These are phyloP conservation scores for Herpetotheres cachinnans DNA, from an alignment of 2,113 vertebrate species.

Conservation along the genomic window DNA sequence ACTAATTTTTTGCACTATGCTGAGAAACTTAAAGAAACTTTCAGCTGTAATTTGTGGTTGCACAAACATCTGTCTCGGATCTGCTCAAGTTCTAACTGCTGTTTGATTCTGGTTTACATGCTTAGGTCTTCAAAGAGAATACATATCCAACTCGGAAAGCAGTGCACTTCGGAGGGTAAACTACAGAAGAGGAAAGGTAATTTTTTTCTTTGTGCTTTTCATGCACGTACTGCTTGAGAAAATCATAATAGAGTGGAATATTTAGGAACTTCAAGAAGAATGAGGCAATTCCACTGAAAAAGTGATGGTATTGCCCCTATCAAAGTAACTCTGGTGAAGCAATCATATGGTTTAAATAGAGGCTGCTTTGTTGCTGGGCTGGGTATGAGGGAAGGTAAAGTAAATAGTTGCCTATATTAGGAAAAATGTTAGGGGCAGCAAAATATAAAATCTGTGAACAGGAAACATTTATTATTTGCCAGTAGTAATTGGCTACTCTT, in stretches of 20 bases:
- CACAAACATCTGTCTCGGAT: neutral
- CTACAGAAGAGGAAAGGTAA: constrained; percentile 83
- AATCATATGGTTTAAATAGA: neutral
- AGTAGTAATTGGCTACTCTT: constrained; percentile 19
- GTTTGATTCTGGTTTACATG: neutral
- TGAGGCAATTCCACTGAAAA: neutral
- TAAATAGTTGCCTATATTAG: constrained; percentile 25
- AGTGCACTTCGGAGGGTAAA: constrained; percentile 57
- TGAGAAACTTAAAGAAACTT: neutral
- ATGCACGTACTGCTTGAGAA: neutral
- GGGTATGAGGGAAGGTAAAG: neutral
- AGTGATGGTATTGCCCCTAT: neutral
- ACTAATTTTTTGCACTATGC: neutral
- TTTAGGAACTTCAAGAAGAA: neutral
- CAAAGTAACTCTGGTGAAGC: neutral
- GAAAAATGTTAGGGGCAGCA: neutral
- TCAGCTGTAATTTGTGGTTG: neutral
- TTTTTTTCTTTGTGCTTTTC: neutral
- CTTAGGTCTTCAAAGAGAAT: constrained; percentile 75
- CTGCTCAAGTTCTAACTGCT: neutral
- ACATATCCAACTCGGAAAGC: constrained; percentile 63
- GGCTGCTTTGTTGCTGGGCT: neutral
- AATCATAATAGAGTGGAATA: neutral
- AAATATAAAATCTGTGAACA: constrained; percentile 4
- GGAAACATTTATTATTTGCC: constrained; percentile 42